Evolutionary conservation across 1,140 invertebrate species (phyloP).

Genomic region (Panonychus citri): DNA sequence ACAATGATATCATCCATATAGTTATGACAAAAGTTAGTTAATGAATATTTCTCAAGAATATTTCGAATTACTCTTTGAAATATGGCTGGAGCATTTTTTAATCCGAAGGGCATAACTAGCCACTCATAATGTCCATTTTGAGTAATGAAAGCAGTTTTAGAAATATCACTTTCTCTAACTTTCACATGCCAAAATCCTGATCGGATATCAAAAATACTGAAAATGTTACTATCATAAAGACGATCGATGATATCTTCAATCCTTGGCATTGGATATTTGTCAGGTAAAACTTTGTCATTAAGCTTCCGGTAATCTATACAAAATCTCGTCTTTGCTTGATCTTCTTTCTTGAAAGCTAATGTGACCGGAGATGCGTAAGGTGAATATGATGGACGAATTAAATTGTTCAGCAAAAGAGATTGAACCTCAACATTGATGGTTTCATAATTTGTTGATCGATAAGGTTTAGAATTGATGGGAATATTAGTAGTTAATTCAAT

Average conservation of each 20-base stretch:
- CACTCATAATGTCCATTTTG: constrained; percentile 22
- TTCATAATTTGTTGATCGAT: neutral
- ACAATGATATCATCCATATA: constrained; percentile 21
- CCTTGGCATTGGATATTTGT: constrained; percentile 15
- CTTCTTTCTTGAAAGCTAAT: neutral
- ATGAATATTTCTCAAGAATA: neutral
- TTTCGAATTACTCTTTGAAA: constrained; percentile 17
- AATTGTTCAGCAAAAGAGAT: neutral
- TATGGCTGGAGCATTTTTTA: constrained; percentile 16
- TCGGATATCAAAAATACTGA: constrained; percentile 24
- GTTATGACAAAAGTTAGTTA: constrained; percentile 16
- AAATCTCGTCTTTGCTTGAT: neutral
- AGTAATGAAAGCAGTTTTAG: constrained; percentile 25
- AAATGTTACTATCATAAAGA: constrained; percentile 19
- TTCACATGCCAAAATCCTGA: constrained; percentile 27
- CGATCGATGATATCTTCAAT: constrained; percentile 20
- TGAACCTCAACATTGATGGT: neutral
- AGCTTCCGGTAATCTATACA: neutral
- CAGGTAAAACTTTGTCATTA: neutral
- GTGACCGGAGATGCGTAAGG: neutral
- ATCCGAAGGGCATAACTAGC: constrained; percentile 22
- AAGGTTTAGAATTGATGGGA: neutral
- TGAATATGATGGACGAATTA: neutral
- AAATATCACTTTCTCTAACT: constrained; percentile 17
- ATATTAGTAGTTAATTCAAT: neutral